Evolutionary conservation across 2,888 invertebrate species (phyloP).

Genomic region (Platycheirus albimanus): DNA sequence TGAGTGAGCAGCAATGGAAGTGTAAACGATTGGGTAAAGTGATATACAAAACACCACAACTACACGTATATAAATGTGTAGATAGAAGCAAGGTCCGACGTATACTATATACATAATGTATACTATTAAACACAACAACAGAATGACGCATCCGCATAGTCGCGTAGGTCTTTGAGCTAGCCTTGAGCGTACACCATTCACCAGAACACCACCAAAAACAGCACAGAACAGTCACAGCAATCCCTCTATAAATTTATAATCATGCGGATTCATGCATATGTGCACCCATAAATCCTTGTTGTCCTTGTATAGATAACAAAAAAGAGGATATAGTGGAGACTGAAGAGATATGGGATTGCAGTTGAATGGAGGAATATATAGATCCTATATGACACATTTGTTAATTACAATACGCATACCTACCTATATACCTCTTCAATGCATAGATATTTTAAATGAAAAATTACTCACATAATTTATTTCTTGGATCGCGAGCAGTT

Average conservation of each 20-base stretch:
- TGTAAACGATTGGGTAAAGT: conserved; percentile 59
- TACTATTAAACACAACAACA: no score
- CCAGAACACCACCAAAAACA: neutral
- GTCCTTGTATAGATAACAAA: conserved; percentile 5
- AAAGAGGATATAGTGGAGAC: no score
- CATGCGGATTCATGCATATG: conserved; percentile 61
- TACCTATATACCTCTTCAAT: neutral
- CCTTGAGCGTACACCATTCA: neutral
- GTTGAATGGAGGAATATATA: neutral
- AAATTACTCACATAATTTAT: neutral
- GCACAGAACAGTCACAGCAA: neutral
- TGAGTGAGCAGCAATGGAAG: conserved; percentile 66
- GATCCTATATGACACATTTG: neutral
- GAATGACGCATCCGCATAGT: neutral
- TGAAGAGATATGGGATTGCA: neutral
- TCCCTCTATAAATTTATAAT: conserved; percentile 46
- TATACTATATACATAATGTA: no score
- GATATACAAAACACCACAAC: conserved; percentile 30
- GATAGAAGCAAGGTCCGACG: neutral
- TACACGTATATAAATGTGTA: neutral
- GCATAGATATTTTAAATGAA: conserved; percentile 16
- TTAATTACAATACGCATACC: conserved; percentile 15
- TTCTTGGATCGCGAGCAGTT: no score
- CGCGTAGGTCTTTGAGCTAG: neutral
- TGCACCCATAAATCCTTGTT: conserved; percentile 54